Percentiles rank a stretch among this genome's conserved stretches.
Conservation (phyloP, 2,113 vertebrate species). For the Clarias gariepinus region DNA sequence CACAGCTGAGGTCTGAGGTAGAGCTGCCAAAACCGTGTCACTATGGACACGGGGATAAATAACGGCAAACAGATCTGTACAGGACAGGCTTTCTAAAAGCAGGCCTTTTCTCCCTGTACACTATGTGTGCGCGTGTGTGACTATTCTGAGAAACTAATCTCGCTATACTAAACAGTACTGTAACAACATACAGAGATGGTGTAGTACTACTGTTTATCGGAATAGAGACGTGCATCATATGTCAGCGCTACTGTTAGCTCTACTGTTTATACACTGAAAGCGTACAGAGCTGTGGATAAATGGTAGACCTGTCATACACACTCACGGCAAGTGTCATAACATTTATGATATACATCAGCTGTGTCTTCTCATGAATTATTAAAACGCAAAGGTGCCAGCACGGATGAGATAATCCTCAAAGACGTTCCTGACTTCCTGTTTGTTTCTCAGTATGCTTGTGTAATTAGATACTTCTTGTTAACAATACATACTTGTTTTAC, state of each 20-base stretch:
- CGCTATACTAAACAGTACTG: neutral
- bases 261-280: neutral
- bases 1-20: conserved; percentile 37
- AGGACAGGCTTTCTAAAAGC: conserved; percentile 17
- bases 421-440: neutral
- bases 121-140: neutral
- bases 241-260: neutral
- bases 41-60: conserved; percentile 61
- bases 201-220: neutral
- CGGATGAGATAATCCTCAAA: neutral
- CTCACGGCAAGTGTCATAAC: neutral
- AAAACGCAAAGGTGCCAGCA: neutral
- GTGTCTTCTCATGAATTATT: neutral
- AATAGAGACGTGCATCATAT: neutral
- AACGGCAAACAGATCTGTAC: conserved; percentile 57
- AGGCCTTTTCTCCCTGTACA: neutral
- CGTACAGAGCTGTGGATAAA: neutral
- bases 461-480: neutral
- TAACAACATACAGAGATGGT: neutral
- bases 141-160: neutral
- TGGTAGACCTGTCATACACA: conserved; percentile 2
- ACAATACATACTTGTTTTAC: neutral
- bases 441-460: neutral
- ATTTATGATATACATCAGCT: neutral
- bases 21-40: conserved; percentile 56